These are phyloP conservation scores for Mugil cephalus DNA, from an alignment of 2,113 vertebrate genomes.

Conservation along the genomic window DNA sequence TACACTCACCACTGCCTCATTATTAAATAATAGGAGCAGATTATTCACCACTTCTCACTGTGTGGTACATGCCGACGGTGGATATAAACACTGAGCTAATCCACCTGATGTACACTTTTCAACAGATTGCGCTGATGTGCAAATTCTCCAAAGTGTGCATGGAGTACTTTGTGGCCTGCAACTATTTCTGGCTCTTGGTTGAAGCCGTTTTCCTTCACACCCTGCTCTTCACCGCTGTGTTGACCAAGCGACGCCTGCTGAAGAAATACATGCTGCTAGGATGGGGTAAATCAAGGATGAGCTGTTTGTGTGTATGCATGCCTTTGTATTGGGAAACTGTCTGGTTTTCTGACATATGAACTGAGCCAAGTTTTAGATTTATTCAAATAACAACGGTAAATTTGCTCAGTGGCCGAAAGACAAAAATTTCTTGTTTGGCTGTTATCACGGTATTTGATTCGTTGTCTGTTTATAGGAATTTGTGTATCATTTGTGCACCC, in stretches of 20 bases:
- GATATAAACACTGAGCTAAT: neutral
- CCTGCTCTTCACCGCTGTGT: constrained; percentile 88
- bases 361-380: no score
- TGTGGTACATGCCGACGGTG: neutral
- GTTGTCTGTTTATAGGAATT: no score
- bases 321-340: no score
- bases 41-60: no score
- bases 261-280: constrained; percentile 92
- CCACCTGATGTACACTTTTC: neutral
- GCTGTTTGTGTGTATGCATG: neutral
- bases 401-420: no score
- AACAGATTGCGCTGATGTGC: constrained; percentile 86
- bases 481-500: no score
- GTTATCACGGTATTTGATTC: no score
- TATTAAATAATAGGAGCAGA: neutral
- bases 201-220: constrained; percentile 95
- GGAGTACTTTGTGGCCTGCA: constrained; percentile 94
- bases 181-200: constrained; percentile 94
- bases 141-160: constrained; percentile 88
- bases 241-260: constrained; percentile 88
- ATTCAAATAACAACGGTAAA: no score
- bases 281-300: constrained; percentile 86
- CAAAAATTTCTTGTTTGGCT: no score
- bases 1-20: constrained; percentile 57
- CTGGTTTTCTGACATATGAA: no score